Conservation (phyloP, 1,140 invertebrate genomes). For the Rhynchophorus ferrugineus region DNA sequence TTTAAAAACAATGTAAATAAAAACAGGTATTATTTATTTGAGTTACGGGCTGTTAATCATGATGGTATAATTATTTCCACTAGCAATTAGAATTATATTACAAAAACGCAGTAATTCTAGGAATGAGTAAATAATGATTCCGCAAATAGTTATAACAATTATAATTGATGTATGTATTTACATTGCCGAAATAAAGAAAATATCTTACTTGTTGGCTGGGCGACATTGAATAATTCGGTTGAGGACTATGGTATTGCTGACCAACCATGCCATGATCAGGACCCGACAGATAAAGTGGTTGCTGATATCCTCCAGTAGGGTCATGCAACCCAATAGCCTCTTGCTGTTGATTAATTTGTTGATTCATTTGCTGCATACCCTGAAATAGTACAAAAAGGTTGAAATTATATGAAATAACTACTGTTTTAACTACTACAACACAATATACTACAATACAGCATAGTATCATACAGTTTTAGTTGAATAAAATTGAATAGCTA, state of each 20-base stretch:
- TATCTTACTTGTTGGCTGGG: slow-evolving; percentile 26
- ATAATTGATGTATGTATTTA: neutral
- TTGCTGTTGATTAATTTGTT: slow-evolving; percentile 56
- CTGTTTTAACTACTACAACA: neutral
- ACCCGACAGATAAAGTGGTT: slow-evolving; percentile 57
- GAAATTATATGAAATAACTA: neutral
- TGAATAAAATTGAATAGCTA: too few relatives aligned
- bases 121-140: neutral
- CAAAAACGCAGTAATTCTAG: neutral
- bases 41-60: too few relatives aligned
- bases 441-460: too few relatives aligned
- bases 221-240: slow-evolving; percentile 36
- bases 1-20: neutral
- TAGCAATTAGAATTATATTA: neutral
- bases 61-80: neutral
- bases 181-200: neutral
- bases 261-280: slow-evolving; percentile 48
- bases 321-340: slow-evolving; percentile 57
- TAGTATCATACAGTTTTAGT: too few relatives aligned
- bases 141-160: neutral
- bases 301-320: slow-evolving; percentile 57
- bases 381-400: slow-evolving; percentile 4
- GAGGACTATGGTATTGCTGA: slow-evolving; percentile 39
- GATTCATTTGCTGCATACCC: slow-evolving; percentile 37
- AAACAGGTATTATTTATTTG: too few relatives aligned